phyloP scores from a whole-genome alignment of 2,888 invertebrate species.

The Empis stercorea region DNA sequence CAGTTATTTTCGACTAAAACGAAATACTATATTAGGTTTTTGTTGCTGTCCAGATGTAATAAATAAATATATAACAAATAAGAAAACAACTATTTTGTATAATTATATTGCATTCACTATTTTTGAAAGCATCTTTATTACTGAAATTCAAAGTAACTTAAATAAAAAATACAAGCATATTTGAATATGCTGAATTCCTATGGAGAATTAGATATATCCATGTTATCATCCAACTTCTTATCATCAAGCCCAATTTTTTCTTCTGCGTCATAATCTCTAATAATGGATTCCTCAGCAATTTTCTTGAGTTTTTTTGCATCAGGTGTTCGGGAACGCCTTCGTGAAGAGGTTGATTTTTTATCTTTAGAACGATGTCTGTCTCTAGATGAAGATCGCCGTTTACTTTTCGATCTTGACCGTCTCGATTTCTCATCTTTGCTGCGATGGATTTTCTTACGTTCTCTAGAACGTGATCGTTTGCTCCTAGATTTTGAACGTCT shows the following conservation, averaged over 20 bases:
- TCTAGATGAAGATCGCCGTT: constrained; percentile 35
- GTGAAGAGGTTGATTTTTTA: constrained; percentile 23
- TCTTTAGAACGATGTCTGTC: constrained; percentile 27
- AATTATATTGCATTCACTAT: too few relatives aligned
- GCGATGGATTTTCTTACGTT: constrained; percentile 45
- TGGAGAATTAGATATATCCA: constrained; percentile 71
- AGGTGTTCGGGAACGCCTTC: constrained; percentile 30
- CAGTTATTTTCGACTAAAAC: too few relatives aligned
- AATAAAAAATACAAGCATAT: too few relatives aligned
- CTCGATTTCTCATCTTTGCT: constrained; percentile 37
- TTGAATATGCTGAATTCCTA: constrained; percentile 25
- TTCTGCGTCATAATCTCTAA: constrained; percentile 29
- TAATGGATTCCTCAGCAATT: constrained; percentile 22
- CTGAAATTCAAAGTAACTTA: too few relatives aligned
- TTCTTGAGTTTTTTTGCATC: constrained; percentile 27
- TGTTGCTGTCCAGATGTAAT: too few relatives aligned
- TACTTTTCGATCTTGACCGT: constrained; percentile 32
- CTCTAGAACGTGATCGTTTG: constrained; percentile 41
- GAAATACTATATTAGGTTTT: too few relatives aligned
- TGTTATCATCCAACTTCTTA: constrained; percentile 52
- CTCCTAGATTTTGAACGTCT: constrained; percentile 23
- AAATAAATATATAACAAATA: too few relatives aligned
- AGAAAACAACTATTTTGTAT: too few relatives aligned
- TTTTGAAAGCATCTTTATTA: too few relatives aligned
- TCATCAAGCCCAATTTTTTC: constrained; percentile 33